Base-by-base conservation (phyloP, 2,888 invertebrate species). In the Salpingus planirostris region DNA sequence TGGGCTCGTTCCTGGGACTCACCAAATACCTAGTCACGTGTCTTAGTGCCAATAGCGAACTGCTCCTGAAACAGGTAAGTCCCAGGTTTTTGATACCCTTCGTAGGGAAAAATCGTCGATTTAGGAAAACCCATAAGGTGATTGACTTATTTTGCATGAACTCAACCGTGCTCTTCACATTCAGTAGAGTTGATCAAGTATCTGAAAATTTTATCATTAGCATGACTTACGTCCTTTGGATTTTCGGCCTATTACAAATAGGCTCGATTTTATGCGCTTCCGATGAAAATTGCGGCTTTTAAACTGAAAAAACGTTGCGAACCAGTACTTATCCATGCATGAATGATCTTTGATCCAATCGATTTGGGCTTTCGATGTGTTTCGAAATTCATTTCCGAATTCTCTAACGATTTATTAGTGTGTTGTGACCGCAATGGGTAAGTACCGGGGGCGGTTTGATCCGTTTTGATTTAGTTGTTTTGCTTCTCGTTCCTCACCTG, bases 1-100 rank as follows among this genome's bases (percentile, higher is more conserved):
- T 97, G 36, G 86, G 88, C 36, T 90, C 90, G 18, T 92, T 92
- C 69, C 72, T 92, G 29, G 84, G 87, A 56, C 75, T 92, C 39
- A 91, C 91, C 29, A 92, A 92, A 67, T 89, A 91, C 67, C 76
- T 92, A 49, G 89, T 92, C 42, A 92, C 91, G 15, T 91, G 90
- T 67, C 78, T 90, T 55, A 89, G 88, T 63, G 85, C 88, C 50
- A 92, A 91, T 66, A 89, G 90, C 49, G 92, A 92, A 67, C 71
- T 92, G 46, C 73, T 92, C 29, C 67, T 92, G 29, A 91, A 91
- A 70, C 91, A 92, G 85, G 90, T 90, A 76, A 67, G 7, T 26
- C 8, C 23, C 6, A n/a, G n/a, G n/a, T n/a, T n/a, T n/a, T n/a
- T n/a, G n/a, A n/a, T n/a, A n/a, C n/a, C n/a, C n/a, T n/a, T n/a